A percentile compares a stretch with the other conserved stretches of the same genome.
phyloP scores from a whole-genome alignment of 2,113 vertebrate species.

The Osmerus eperlanus region DNA sequence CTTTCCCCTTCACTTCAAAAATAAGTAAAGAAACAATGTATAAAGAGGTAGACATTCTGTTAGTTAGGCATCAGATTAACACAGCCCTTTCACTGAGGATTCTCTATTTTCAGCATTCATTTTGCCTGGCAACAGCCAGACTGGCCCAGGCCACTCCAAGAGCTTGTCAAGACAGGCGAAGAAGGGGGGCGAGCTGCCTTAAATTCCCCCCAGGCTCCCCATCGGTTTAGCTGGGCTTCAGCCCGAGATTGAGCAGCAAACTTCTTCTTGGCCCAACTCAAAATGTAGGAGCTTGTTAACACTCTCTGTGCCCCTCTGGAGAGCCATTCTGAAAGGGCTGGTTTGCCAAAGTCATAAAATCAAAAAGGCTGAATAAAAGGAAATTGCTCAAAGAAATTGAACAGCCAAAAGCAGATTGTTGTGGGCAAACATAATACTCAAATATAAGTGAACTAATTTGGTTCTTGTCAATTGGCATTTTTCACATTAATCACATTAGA shows the following conservation, averaged over 20 bases:
- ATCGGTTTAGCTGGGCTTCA: conserved; percentile 3
- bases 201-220: background rate
- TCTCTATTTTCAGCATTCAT: conserved; percentile 62
- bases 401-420: conserved; percentile 7
- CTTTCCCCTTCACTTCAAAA: background rate
- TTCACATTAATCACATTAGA: background rate
- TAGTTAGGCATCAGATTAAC: conserved; percentile 65
- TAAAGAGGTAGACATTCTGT: background rate
- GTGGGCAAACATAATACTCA: background rate
- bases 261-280: conserved; percentile 22
- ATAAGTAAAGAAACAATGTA: background rate
- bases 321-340: conserved; percentile 26
- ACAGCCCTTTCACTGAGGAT: conserved; percentile 68
- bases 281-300: conserved; percentile 57
- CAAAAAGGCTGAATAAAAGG: conserved; percentile 25
- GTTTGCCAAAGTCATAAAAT: conserved; percentile 43
- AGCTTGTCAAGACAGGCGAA: conserved; percentile 49
- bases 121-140: conserved; percentile 59
- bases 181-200: conserved; percentile 4
- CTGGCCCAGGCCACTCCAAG: conserved; percentile 42
- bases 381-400: conserved; percentile 10
- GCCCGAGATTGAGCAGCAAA: background rate
- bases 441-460: background rate
- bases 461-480: background rate
- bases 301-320: conserved; percentile 43